phyloP scores from a whole-genome alignment of 2,113 vertebrate genomes.

The Cromileptes altivelis region DNA sequence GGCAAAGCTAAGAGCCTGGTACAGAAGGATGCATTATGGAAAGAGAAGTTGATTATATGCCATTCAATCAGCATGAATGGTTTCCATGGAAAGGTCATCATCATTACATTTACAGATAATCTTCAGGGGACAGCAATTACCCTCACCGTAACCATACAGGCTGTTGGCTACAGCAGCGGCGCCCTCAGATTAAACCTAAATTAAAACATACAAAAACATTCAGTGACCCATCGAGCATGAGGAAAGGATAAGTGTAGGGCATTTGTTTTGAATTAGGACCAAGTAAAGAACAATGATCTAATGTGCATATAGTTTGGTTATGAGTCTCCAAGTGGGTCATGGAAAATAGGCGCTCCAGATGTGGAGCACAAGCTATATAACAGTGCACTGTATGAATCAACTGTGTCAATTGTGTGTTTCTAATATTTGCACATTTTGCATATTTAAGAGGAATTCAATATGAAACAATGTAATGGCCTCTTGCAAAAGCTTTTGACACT shows the following conservation, averaged over 20 bases:
- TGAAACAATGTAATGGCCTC: not conserved
- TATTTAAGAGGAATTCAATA: not conserved
- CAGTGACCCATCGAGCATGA: conserved; percentile 41
- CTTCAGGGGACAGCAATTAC: conserved; percentile 65
- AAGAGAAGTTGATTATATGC: conserved; percentile 48
- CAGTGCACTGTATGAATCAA: conserved; percentile 16
- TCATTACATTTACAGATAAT: conserved; percentile 74
- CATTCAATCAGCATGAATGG: conserved; percentile 58
- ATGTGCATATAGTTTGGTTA: conserved; percentile 48
- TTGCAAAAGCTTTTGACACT: not conserved
- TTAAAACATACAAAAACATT: conserved; percentile 65
- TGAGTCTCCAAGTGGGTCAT: conserved; percentile 56
- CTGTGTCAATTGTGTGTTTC: conserved; percentile 19
- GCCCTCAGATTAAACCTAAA: conserved; percentile 59
- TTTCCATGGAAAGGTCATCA: conserved; percentile 77
- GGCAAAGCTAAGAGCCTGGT: conserved; percentile 17
- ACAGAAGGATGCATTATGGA: conserved; percentile 42
- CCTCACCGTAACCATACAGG: conserved; percentile 51
- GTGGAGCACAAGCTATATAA: conserved; percentile 39
- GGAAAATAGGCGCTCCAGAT: conserved; percentile 57
- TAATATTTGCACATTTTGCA: conserved; percentile 13
- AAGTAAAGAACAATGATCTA: conserved; percentile 65
- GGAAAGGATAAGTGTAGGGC: conserved; percentile 28
- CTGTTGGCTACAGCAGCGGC: conserved; percentile 32
- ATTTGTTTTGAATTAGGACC: conserved; percentile 74